These are phyloP conservation scores for Temnopleurus reevesii DNA, from an alignment of 53 echinoderm and acorn worm species.

Conservation along the genomic window DNA sequence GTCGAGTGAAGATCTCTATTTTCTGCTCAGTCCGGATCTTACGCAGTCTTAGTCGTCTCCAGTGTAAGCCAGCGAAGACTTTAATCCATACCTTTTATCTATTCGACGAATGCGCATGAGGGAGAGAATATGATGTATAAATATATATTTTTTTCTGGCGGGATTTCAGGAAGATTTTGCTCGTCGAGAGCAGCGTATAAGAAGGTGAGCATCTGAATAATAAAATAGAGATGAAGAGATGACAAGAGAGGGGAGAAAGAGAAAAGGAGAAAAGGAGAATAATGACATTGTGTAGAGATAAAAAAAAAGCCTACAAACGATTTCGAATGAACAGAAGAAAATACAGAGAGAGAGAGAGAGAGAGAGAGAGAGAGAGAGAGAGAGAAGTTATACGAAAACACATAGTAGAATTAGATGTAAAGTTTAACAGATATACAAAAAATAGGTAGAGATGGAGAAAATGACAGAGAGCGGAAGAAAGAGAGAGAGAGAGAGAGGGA, in stretches of 20 bases:
- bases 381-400: too few relatives aligned
- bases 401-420: too few relatives aligned
- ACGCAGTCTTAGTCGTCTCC: slow-evolving; percentile 37
- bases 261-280: background rate
- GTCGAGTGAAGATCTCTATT: slow-evolving; percentile 33
- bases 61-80: slow-evolving; percentile 43
- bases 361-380: too few relatives aligned
- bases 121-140: slow-evolving; percentile 9
- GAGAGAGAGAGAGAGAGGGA: too few relatives aligned
- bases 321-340: too few relatives aligned
- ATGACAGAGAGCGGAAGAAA: too few relatives aligned
- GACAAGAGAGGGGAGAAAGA: background rate
- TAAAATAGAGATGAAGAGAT: background rate
- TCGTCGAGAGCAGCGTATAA: background rate
- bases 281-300: too few relatives aligned
- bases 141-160: too few relatives aligned
- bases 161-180: slow-evolving; percentile 34
- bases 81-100: slow-evolving; percentile 52
- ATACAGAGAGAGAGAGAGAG: too few relatives aligned
- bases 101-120: slow-evolving; percentile 44
- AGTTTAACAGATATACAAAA: too few relatives aligned
- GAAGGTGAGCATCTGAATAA: slow-evolving; percentile 11
- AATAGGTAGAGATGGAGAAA: too few relatives aligned
- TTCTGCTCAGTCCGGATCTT: slow-evolving; percentile 36
- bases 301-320: too few relatives aligned